These are phyloP conservation scores for Hipparchia sbordonii DNA, from an alignment of 2,888 invertebrate genomes.

Conservation along the genomic window DNA sequence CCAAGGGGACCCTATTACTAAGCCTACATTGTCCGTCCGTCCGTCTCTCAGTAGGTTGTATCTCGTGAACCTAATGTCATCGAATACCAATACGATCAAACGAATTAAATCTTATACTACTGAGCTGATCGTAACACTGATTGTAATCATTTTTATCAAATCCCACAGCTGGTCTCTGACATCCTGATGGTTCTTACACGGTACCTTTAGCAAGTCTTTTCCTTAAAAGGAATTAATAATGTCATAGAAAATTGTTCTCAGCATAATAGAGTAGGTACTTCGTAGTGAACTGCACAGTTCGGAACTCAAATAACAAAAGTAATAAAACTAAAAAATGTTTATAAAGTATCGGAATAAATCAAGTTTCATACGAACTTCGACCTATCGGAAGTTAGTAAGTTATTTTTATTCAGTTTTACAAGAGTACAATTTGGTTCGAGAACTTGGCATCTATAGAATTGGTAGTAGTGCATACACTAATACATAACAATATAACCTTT, in stretches of 20 bases:
- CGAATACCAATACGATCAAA: too few relatives aligned
- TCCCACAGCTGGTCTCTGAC: too few relatives aligned
- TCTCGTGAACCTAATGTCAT: too few relatives aligned
- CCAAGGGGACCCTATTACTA: too few relatives aligned
- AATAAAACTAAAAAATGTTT: slow-evolving; percentile 19
- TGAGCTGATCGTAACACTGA: too few relatives aligned
- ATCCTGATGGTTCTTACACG: too few relatives aligned
- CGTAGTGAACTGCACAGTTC: slow-evolving; percentile 10
- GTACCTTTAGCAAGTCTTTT: too few relatives aligned
- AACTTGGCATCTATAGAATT: slow-evolving; percentile 11
- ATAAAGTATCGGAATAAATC: slow-evolving; percentile 20
- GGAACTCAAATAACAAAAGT: slow-evolving; percentile 13
- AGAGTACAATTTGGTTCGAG: slow-evolving; percentile 15
- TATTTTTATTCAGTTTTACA: slow-evolving; percentile 17
- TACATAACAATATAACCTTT: background rate
- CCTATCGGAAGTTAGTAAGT: slow-evolving; percentile 17
- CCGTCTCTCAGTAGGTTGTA: too few relatives aligned
- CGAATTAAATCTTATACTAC: too few relatives aligned
- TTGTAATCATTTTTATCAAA: too few relatives aligned
- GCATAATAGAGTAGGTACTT: slow-evolving; percentile 3
- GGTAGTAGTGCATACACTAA: background rate
- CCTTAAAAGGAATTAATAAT: background rate
- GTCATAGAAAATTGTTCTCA: background rate
- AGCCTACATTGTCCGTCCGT: too few relatives aligned
- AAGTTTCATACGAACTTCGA: slow-evolving; percentile 13